Evolutionary conservation across 2,888 invertebrate species (phyloP), one percentile per base, ranked within the genome.

Genomic region (Eumerus sabulonum): DNA sequence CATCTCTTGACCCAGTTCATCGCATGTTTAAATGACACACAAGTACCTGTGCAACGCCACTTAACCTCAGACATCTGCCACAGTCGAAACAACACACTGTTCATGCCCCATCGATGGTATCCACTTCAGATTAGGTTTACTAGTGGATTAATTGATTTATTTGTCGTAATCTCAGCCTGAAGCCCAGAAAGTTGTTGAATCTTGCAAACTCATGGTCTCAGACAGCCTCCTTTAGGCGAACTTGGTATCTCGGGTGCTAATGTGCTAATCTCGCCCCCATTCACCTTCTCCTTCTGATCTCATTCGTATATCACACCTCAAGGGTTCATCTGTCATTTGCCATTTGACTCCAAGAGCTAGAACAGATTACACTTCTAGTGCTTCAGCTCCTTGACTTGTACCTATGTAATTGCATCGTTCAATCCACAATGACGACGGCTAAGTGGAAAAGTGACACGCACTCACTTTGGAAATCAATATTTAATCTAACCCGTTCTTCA

Each of bases 1-100:
- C 54, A 62, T 62, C 47, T 70, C 60, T 62, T 70, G 47, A 70
- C 68, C 68, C 53, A 53, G 16, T 53, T 60, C 47, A 14, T 27
- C 70, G 42, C 57, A 40, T 44, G 19, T 38, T 54, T 17, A 35
- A 48, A 27, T 40, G 67, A 57, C 50, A 57, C 48, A 45, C 19
- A 40, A 42, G 18, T 17, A 40, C 27, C 44, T 51, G 53, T 53
- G 38, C 53, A 59, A 68, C 38, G 13, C 51, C 36, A 17, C 70
- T 62, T 54, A 54, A 35, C 35, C 47, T 13, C 47, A 38, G 60
- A 45, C 27, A 42, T 13, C 40, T 51, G 47, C 40, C 48, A 2
- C 47, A 13, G 60, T 62, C 68, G 44, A 68, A 50, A 53, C 45
- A 59, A 36, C 45, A 64, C 27, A 4, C 27, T 4, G 27, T 7